These are phyloP conservation scores for Xenentodon cancila DNA, from an alignment of 2,797 vertebrate genomes.

Conservation along the genomic window DNA sequence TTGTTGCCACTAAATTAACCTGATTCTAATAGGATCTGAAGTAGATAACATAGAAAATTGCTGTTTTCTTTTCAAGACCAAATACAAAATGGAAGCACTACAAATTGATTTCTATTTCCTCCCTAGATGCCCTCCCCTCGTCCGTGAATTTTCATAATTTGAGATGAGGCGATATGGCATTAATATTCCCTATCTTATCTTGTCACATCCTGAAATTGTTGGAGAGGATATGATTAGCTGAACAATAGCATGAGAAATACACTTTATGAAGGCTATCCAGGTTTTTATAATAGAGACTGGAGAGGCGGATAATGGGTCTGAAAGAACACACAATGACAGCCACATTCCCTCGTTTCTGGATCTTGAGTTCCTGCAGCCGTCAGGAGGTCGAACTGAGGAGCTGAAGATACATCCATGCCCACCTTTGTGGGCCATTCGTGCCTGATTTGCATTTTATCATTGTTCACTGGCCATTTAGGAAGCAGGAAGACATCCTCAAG, in stretches of 20 bases:
- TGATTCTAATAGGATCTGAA: slow-evolving; percentile 84
- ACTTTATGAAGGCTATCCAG: slow-evolving; percentile 82
- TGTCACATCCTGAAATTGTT: slow-evolving; percentile 85
- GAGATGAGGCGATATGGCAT: slow-evolving; percentile 82
- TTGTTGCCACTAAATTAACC: slow-evolving; percentile 83
- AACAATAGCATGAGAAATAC: slow-evolving; percentile 85
- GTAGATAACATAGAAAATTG: slow-evolving; percentile 84
- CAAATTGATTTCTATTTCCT: slow-evolving; percentile 83
- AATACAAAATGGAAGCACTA: slow-evolving; percentile 78
- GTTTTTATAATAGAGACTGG: slow-evolving; percentile 73
- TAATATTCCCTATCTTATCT: slow-evolving; percentile 86
- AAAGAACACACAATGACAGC: slow-evolving; percentile 64
- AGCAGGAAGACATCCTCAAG: slow-evolving; percentile 61
- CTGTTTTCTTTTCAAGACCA: slow-evolving; percentile 84
- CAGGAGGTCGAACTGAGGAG: slow-evolving; percentile 64
- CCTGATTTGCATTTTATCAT: slow-evolving; percentile 77
- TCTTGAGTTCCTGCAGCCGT: slow-evolving; percentile 70
- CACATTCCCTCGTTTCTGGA: slow-evolving; percentile 69
- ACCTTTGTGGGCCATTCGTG: slow-evolving; percentile 68
- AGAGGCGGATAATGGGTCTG: slow-evolving; percentile 65
- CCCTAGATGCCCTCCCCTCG: slow-evolving; percentile 59
- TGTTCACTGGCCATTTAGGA: slow-evolving; percentile 76
- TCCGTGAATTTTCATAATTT: slow-evolving; percentile 75
- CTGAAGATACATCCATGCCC: slow-evolving; percentile 55
- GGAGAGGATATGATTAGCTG: slow-evolving; percentile 85